Evolutionary conservation across 2,797 vertebrate species (phyloP).

Genomic region (Thripadectes ignobilis): DNA sequence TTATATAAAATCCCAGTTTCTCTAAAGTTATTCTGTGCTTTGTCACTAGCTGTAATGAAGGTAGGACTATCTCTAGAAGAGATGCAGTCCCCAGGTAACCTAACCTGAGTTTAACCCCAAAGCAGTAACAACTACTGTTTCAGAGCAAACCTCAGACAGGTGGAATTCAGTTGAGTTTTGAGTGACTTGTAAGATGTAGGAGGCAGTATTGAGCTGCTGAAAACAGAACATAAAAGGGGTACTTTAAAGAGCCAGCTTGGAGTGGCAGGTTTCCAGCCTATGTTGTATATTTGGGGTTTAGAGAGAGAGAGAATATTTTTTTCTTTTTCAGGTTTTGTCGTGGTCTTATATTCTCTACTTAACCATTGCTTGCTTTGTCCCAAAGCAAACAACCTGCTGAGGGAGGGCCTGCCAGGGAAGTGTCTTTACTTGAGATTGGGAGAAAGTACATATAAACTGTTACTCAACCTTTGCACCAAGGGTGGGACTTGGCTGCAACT

Average conservation of each 20-base stretch:
- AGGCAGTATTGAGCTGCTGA: not conserved
- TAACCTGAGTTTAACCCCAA: not conserved
- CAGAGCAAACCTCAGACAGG: not conserved
- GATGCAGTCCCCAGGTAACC: not conserved
- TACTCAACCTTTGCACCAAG: not conserved
- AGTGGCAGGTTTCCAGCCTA: not conserved
- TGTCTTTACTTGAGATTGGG: not conserved
- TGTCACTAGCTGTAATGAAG: not conserved
- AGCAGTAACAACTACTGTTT: not conserved
- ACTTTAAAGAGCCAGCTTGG: not conserved
- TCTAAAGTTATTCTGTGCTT: not conserved
- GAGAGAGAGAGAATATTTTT: not conserved
- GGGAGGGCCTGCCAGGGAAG: not conserved
- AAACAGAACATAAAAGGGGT: not conserved
- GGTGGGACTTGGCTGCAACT: not conserved
- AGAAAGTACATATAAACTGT: not conserved
- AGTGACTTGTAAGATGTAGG: not conserved
- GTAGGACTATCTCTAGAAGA: not conserved
- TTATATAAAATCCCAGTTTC: not conserved
- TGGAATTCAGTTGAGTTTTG: not conserved
- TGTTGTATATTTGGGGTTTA: not conserved
- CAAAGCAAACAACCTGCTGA: not conserved
- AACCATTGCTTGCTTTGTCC: not conserved
- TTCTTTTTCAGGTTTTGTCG: not conserved
- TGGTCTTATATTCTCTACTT: not conserved